These are phyloP conservation scores for Alethe castanea DNA, from an alignment of 2,113 vertebrate genomes.

Conservation along the genomic window DNA sequence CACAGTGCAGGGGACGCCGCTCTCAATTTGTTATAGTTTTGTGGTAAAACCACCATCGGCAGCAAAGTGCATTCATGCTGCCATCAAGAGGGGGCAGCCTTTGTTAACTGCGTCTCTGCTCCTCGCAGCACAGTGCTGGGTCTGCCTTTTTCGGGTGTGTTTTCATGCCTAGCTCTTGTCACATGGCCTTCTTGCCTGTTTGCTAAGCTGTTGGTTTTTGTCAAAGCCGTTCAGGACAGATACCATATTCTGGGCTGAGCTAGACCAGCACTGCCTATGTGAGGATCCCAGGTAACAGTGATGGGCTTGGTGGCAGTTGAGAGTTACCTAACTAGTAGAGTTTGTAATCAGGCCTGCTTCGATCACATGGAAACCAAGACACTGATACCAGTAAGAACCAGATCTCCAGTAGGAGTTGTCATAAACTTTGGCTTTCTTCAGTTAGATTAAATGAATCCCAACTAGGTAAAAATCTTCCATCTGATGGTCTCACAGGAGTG, in stretches of 20 bases:
- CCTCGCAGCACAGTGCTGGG: neutral
- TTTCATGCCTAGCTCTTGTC: neutral
- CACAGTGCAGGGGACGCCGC: rapidly evolving
- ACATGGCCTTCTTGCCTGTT: neutral
- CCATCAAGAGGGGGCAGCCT: neutral
- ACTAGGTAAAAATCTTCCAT: neutral
- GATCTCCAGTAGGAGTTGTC: neutral
- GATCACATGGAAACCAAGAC: neutral
- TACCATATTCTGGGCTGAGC: neutral
- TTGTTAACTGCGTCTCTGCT: neutral
- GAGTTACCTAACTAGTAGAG: neutral
- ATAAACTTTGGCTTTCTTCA: neutral
- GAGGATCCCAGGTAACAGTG: neutral
- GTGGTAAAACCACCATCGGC: neutral
- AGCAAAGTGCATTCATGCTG: neutral
- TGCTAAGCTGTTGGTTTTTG: neutral
- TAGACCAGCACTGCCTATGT: neutral
- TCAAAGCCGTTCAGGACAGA: neutral
- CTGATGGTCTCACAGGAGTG: neutral
- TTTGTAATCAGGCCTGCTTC: neutral
- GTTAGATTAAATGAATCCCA: neutral
- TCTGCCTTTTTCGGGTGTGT: neutral
- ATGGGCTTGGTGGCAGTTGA: neutral
- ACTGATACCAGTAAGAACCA: neutral
- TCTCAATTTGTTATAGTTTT: neutral